These are phyloP conservation scores for Periophthalmus modestus DNA, from an alignment of 2,113 vertebrate species.

Conservation along the genomic window DNA sequence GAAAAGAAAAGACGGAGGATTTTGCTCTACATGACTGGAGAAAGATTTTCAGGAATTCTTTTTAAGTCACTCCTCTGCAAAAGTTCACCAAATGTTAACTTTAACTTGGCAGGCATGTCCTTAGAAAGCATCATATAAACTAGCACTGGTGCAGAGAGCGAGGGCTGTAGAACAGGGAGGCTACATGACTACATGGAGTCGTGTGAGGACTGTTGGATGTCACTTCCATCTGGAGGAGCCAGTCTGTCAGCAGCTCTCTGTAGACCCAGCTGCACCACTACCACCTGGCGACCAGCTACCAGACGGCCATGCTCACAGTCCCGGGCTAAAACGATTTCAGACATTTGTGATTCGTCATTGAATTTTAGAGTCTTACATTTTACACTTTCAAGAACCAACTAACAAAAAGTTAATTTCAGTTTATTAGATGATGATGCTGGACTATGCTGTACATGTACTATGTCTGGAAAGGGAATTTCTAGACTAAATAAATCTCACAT, in stretches of 20 bases:
- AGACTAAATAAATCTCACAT: no score
- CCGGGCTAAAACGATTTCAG: neutral
- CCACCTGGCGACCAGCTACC: slow-evolving; percentile 46
- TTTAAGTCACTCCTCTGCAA: neutral
- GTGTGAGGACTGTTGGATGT: slow-evolving; percentile 27
- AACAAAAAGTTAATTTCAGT: neutral
- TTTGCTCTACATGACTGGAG: neutral
- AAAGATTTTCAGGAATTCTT: neutral
- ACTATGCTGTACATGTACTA: neutral
- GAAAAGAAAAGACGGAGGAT: neutral
- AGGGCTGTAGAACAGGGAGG: neutral
- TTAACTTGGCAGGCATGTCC: no score
- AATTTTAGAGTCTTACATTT: slow-evolving; percentile 30
- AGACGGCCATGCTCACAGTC: slow-evolving; percentile 25
- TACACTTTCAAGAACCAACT: neutral
- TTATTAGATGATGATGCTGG: neutral
- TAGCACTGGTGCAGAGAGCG: neutral
- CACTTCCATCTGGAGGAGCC: slow-evolving; percentile 57
- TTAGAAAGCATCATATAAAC: neutral
- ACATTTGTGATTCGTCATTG: neutral
- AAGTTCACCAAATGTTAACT: neutral
- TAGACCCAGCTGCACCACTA: slow-evolving; percentile 36
- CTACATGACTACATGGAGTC: slow-evolving; percentile 20
- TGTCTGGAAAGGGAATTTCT: no score
- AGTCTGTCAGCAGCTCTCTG: slow-evolving; percentile 43